Evolutionary conservation across 2,888 invertebrate species (phyloP).

Genomic region (Ptilodon capucinus): DNA sequence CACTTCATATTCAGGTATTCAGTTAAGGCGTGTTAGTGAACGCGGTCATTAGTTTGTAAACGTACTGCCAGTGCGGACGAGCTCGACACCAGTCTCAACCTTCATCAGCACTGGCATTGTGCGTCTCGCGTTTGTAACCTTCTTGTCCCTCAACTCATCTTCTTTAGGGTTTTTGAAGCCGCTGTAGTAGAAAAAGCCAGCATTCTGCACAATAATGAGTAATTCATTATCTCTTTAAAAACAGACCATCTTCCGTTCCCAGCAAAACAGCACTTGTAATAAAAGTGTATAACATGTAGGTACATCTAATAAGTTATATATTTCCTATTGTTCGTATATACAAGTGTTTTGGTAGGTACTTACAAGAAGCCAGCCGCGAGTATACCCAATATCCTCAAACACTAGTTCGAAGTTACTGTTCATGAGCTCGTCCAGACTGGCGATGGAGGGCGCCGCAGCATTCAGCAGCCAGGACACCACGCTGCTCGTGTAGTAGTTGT

Average conservation of each 20-base stretch:
- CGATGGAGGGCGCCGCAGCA: constrained; percentile 70
- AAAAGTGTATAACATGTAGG: too few species aligned
- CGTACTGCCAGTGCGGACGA: constrained; percentile 61
- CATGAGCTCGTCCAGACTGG: constrained; percentile 72
- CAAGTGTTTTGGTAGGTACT: too few species aligned
- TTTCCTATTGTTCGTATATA: too few species aligned
- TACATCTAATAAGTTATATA: too few species aligned
- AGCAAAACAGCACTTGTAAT: too few species aligned
- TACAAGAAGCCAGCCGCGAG: constrained; percentile 71
- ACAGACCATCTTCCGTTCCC: too few species aligned
- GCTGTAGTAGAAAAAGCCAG: constrained; percentile 68
- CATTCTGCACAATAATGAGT: constrained; percentile 44
- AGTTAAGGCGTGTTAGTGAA: too few species aligned
- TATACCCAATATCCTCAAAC: constrained; percentile 78
- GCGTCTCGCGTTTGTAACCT: constrained; percentile 54
- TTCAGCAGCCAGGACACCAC: constrained; percentile 83
- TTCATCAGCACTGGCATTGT: constrained; percentile 48
- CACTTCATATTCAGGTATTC: too few species aligned
- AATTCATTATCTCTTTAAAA: too few species aligned
- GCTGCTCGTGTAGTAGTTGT: constrained; percentile 84
- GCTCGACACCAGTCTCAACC: constrained; percentile 50
- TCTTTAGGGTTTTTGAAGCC: constrained; percentile 63
- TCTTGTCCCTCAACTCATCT: constrained; percentile 61
- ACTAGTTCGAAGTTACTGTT: constrained; percentile 75
- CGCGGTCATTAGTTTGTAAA: neutral